A percentile compares a stretch with the other conserved stretches of the same genome.
Evolutionary conservation across 2,888 invertebrate species (phyloP).

Genomic region (Stegana nigrithorax): DNA sequence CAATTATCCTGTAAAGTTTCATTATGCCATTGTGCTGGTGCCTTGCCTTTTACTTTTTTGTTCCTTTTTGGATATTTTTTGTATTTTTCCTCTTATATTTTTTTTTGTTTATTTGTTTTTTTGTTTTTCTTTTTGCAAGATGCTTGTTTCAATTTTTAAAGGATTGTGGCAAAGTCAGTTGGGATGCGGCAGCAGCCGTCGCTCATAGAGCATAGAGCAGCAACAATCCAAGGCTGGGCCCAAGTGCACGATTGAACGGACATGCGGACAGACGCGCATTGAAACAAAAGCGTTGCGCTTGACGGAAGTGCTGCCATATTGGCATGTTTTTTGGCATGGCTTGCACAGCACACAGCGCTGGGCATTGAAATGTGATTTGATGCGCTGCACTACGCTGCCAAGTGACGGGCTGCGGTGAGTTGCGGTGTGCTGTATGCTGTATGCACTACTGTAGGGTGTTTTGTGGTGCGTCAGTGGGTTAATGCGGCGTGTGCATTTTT

Average conservation of each 20-base stretch:
- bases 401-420: too few species aligned
- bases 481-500: conserved; percentile 12
- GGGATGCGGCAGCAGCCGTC: too few species aligned
- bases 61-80: conserved; percentile 28
- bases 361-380: too few species aligned
- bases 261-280: background rate
- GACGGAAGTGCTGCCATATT: conserved; percentile 51
- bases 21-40: conserved; percentile 47
- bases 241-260: background rate
- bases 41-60: too few species aligned
- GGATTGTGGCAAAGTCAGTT: background rate
- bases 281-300: conserved; percentile 5
- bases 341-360: conserved; percentile 14
- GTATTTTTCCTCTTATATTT: conserved; percentile 12
- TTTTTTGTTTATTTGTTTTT: background rate
- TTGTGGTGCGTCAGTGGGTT: conserved; percentile 1
- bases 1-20: conserved; percentile 60
- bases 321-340: conserved; percentile 32
- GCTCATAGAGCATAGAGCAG: background rate
- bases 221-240: background rate
- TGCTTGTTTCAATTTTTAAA: too few species aligned
- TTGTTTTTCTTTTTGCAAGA: background rate
- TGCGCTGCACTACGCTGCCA: too few species aligned
- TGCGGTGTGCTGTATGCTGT: too few species aligned
- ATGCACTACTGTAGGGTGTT: too few species aligned